Conservation (phyloP, 1,140 invertebrate genomes). For the Caenorhabditis inopinata region DNA sequence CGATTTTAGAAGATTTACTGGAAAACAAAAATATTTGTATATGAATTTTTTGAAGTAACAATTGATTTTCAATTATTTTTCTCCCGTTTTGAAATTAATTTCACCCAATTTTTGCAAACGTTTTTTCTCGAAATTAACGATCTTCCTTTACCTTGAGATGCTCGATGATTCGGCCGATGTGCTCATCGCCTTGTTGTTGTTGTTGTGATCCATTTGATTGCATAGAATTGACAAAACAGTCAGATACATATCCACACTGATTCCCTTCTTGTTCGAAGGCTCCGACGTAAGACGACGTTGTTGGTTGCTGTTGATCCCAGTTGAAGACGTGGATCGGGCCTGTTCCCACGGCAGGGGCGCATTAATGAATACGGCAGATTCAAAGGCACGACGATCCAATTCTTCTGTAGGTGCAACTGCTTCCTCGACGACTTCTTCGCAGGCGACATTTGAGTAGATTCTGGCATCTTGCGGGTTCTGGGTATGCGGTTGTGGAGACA, state of each 20-base stretch:
- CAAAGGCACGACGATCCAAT: constrained; percentile 31
- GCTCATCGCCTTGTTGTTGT: background rate
- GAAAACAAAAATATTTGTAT: background rate
- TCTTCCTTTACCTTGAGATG: constrained; percentile 44
- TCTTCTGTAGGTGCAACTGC: background rate
- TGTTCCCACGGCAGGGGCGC: constrained; percentile 43
- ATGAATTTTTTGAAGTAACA: background rate
- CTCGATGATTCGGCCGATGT: constrained; percentile 27
- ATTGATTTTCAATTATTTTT: background rate
- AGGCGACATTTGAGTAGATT: constrained; percentile 14
- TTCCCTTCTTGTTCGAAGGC: background rate
- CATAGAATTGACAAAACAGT: background rate
- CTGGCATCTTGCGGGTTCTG: background rate
- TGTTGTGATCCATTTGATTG: background rate
- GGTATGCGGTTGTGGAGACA: background rate
- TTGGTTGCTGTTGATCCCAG: background rate
- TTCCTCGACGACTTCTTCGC: background rate
- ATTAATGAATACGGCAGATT: constrained; percentile 48
- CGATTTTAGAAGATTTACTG: no score
- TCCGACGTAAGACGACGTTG: background rate
- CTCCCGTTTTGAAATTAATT: no score
- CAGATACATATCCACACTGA: background rate
- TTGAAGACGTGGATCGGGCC: background rate
- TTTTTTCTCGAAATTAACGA: no score
- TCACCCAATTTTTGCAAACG: no score